Percentiles rank a stretch among this genome's conserved stretches.
These are phyloP conservation scores for Otocyon megalotis DNA, from an alignment of 2,113 vertebrate genomes.

Conservation along the genomic window DNA sequence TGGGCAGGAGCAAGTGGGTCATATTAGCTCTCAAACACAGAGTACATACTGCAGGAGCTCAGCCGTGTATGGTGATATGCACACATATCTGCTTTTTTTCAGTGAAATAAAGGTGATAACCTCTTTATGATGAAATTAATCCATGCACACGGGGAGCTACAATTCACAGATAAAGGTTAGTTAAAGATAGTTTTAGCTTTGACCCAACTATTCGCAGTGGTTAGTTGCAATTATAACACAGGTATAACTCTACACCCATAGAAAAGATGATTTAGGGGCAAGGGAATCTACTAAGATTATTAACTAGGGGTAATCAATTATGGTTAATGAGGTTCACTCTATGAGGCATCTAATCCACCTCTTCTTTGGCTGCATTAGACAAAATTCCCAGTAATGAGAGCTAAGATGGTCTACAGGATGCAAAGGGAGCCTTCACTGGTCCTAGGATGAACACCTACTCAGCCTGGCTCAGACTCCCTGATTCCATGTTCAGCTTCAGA, in stretches of 20 bases:
- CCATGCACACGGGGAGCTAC: neutral
- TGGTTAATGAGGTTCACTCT: neutral
- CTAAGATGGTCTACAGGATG: neutral
- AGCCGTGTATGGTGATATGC: fast-evolving
- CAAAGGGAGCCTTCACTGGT: too few species aligned
- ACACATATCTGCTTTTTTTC: neutral
- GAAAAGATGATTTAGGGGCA: neutral
- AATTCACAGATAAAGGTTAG: neutral
- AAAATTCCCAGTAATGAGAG: neutral
- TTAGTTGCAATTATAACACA: neutral
- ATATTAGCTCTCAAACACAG: neutral
- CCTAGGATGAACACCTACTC: neutral
- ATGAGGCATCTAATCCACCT: fast-evolving
- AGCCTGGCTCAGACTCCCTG: neutral
- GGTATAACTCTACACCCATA: too few species aligned
- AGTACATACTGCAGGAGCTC: neutral
- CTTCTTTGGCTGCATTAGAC: neutral
- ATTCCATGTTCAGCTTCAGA: neutral
- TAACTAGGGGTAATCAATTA: neutral
- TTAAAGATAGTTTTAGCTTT: neutral
- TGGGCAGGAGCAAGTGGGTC: neutral
- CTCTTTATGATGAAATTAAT: neutral
- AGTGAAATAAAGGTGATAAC: neutral
- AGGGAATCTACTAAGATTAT: neutral
- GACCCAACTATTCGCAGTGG: neutral